Evolutionary conservation across 1,140 invertebrate species (phyloP), one percentile per base, ranked within the genome.

Genomic region (Heliconius himera): DNA sequence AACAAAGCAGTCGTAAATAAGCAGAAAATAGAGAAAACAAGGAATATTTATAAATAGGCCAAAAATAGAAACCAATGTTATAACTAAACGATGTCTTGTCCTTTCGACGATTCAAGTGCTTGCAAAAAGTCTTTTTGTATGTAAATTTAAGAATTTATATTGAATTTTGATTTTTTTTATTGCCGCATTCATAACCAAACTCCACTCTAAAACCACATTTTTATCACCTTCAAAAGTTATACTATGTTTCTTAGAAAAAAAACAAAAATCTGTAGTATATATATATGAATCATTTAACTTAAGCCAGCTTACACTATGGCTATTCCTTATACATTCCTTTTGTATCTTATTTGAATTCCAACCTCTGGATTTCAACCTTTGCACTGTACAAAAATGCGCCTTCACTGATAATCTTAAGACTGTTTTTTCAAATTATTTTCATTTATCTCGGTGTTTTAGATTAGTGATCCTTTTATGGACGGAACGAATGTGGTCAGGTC

Each of bases 341-440:
- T 83, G 60, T 77, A 78, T 84, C 83, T 80, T 81, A 81, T 84
- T 85, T 81, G 79, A 78, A 87, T 86, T 84, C 83, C 78, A 79
- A 71, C 49, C 80, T 82, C 83, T 78, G 80, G 54, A 74, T 73
- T 78, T 26, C 26, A 74, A 74, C 60, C 54, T 22, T 29, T 51
- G 38, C 11, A 36, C 22, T 20, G 2, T 51, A 8, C 73, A 29
- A 66, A 70, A 73, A 74, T 51, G 8, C 11, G 22, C 51, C 38
- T 74, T 73, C 60, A 33, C 11, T 70, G 8, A n/a, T 16, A 49
- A n/a, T 20, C 8, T 33, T 22, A 66, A 66, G 13, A 51, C 1
- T 74, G 72, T 33, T 49, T 74, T 73, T 74, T 20, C 29, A 73
- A 66, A 73, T 20, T 36, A 29, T 36, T 11, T 54, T 22, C 8